Conservation (phyloP, 2,888 invertebrate genomes). For the Lepeophtheirus nordmannii region DNA sequence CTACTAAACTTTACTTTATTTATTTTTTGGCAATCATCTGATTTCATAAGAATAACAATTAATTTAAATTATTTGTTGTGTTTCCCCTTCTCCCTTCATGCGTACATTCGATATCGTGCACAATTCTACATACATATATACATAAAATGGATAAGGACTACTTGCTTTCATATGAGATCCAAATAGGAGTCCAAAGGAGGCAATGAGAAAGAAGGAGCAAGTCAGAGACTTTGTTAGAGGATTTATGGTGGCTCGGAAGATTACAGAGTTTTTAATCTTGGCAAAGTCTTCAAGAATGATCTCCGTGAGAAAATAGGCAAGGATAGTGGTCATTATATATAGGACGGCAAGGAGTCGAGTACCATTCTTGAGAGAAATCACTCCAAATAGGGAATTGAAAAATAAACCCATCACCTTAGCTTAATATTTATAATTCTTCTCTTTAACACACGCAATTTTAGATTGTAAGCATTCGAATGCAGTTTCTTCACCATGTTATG, state of each 20-base stretch:
- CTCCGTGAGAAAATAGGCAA: not conserved
- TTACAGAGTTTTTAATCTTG: not conserved
- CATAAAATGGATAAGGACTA: not conserved
- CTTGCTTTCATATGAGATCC: not conserved
- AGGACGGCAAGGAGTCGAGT: not conserved
- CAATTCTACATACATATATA: not conserved
- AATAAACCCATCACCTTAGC: not conserved
- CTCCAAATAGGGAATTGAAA: not conserved
- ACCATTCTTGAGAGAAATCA: not conserved
- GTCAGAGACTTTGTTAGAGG: not conserved
- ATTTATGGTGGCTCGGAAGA: not conserved
- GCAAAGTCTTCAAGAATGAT: constrained; percentile 2
- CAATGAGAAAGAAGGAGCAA: not conserved
- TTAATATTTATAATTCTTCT: too few species aligned
- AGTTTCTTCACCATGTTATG: too few species aligned
- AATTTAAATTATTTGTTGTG: too few species aligned
- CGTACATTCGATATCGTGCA: too few species aligned
- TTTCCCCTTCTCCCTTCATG: too few species aligned
- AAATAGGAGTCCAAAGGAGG: not conserved
- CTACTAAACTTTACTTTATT: too few species aligned
- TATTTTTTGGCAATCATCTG: too few species aligned
- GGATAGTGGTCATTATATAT: not conserved
- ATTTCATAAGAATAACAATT: too few species aligned
- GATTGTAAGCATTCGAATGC: too few species aligned
- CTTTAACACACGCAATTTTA: too few species aligned